Conservation (phyloP, 2,113 vertebrate genomes). For the Takifugu flavidus region DNA sequence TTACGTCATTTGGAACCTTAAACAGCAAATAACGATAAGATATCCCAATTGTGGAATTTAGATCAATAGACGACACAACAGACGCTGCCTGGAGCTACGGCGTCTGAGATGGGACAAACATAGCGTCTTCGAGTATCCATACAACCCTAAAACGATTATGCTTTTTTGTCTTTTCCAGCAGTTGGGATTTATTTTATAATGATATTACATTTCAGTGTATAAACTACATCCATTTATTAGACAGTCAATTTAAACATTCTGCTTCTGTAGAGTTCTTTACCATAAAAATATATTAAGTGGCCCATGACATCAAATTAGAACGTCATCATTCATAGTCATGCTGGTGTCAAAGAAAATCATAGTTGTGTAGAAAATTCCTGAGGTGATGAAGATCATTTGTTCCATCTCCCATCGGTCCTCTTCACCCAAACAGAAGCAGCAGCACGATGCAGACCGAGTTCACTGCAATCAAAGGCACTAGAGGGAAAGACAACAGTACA, state of each 20-base stretch:
- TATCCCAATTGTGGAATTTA: too few species aligned
- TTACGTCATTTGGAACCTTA: too few species aligned
- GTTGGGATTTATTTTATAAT: too few species aligned
- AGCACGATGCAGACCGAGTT: conserved; percentile 90
- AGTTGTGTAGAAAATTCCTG: conserved; percentile 30
- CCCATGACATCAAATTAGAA: not conserved
- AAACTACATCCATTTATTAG: too few species aligned
- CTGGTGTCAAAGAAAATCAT: not conserved
- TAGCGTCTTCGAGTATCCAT: too few species aligned
- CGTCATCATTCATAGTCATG: not conserved
- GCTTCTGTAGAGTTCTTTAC: too few species aligned
- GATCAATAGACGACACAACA: too few species aligned
- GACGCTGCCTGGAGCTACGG: conserved; percentile 8
- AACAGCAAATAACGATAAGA: too few species aligned
- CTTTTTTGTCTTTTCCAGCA: too few species aligned
- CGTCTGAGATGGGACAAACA: conserved; percentile 17
- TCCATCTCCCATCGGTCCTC: not conserved
- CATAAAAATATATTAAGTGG: not conserved
- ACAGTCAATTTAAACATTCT: too few species aligned
- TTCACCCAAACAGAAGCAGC: conserved; percentile 90
- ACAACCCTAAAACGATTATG: too few species aligned
- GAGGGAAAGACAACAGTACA: not conserved
- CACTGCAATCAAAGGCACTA: conserved; percentile 92
- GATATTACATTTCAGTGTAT: too few species aligned
- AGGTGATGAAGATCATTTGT: conserved; percentile 10